Conservation (phyloP, 2,888 invertebrate genomes). For the Cheilosia urbana region DNA sequence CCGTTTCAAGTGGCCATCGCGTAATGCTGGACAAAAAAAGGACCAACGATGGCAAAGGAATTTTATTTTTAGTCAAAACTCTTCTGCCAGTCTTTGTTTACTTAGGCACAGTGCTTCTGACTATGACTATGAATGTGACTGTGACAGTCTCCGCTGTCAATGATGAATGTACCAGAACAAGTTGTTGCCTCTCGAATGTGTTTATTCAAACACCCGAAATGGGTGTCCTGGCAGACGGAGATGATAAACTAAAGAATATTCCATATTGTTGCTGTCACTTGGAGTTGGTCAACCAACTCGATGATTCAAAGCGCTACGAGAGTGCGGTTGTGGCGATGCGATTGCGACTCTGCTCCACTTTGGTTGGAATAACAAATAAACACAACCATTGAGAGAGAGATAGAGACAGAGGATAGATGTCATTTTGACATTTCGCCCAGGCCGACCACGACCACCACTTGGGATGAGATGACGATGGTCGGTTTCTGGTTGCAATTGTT, state of each 20-base stretch:
- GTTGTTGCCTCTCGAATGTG: conserved; percentile 31
- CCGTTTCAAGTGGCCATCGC: conserved; percentile 63
- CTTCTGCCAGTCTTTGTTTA: conserved; percentile 44
- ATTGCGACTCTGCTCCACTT: too few species aligned
- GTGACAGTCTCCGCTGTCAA: conserved; percentile 48
- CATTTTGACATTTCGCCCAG: conserved; percentile 46
- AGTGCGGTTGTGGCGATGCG: conserved; percentile 7
- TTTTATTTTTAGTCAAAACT: conserved; percentile 30
- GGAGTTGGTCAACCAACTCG: conserved; percentile 57
- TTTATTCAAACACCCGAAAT: conserved; percentile 68
- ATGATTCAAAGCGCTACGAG: conserved; percentile 3
- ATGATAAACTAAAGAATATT: conserved; percentile 30
- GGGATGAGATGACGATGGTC: conserved; percentile 25
- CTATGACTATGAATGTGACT: conserved; percentile 56
- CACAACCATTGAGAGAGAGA: conserved; percentile 20
- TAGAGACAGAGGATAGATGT: not conserved
- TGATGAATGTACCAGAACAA: conserved; percentile 57
- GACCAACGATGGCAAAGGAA: not conserved
- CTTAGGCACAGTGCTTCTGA: conserved; percentile 43
- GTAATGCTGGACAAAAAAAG: not conserved
- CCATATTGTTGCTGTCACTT: conserved; percentile 38
- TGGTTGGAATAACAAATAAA: conserved; percentile 66
- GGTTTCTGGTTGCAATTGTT: conserved; percentile 63
- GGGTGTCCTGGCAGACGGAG: conserved; percentile 40
- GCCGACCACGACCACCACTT: conserved; percentile 35